phyloP scores from a whole-genome alignment of 2,888 invertebrate species.

The Erebia aethiops region DNA sequence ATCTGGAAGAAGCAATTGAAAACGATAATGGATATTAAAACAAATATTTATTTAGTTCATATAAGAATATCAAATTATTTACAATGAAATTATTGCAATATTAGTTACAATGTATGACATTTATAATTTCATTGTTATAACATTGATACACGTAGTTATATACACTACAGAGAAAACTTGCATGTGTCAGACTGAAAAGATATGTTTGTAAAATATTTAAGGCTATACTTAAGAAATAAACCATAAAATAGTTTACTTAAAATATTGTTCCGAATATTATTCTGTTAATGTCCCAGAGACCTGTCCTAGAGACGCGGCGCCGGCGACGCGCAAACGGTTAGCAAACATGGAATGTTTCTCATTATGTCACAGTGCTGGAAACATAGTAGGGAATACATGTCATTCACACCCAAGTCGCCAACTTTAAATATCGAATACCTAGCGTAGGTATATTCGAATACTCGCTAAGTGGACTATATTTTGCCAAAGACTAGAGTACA shows the following conservation, averaged over 20 bases:
- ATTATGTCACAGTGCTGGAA: slow-evolving; percentile 54
- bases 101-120: slow-evolving; percentile 65
- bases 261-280: slow-evolving; percentile 77
- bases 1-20: slow-evolving; percentile 43
- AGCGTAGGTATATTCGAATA: background rate
- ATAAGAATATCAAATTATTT: slow-evolving; percentile 80
- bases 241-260: slow-evolving; percentile 62
- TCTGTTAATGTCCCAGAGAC: slow-evolving; percentile 50
- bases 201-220: slow-evolving; percentile 74
- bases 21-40: slow-evolving; percentile 72
- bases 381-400: slow-evolving; percentile 41
- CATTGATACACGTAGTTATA: slow-evolving; percentile 73
- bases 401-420: slow-evolving; percentile 8
- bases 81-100: slow-evolving; percentile 80
- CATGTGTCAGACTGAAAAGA: slow-evolving; percentile 78
- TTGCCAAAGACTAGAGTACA: too few relatives aligned
- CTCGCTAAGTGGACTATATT: background rate
- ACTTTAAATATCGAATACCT: background rate
- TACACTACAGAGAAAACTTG: slow-evolving; percentile 83
- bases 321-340: slow-evolving; percentile 51
- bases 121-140: slow-evolving; percentile 79
- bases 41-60: slow-evolving; percentile 81
- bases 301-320: slow-evolving; percentile 41
- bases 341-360: slow-evolving; percentile 78
- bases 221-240: slow-evolving; percentile 78